Evolutionary conservation across 92 coral and sea anemone genomes (phyloP), one percentile per base, ranked within the genome.

Genomic region (Epizoanthus scotinus): DNA sequence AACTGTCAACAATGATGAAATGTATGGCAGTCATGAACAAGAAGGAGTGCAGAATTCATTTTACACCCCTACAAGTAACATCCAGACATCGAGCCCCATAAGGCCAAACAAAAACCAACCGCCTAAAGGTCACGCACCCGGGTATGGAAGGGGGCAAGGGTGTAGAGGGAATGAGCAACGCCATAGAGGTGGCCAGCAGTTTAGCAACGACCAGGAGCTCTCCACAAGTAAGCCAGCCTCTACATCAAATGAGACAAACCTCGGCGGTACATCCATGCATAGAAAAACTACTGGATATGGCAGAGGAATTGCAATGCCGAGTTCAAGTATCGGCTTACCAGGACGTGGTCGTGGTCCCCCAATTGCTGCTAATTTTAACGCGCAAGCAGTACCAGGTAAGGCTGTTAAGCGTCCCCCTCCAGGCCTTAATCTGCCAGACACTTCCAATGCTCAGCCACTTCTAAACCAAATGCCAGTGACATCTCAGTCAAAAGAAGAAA

Each of bases 321-420:
- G 20, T 8, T 20, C 79, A 29, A 55, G n/a, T 14, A 47, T 47
- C 52, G 52, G 10, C 52, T 47, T 15, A 47, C 52, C 15, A n/a
- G 80, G 80, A 14, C 80, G 80, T 36, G 80, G 80, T 74, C 80
- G 68, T 25, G 81, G 81, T 2, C 0, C 15, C 34, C 0, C 52
- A 47, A 47, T 75, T 59, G 81, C 81, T 59, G 81, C 67, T 58
- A 34, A 22, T 1, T 75, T 74, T 14, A 64, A 10, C 5, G 36
- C 36, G 9, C 12, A 17, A 21, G 20, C 56, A 10, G 2, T 21
- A 1, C 81, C 81, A 36, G 81, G 81, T 42, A n/a, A 12, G 42
- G 57, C 68, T 22, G 49, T 58, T 8, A 59, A 38, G 34, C 13
- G 14, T 13, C 64, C 49, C 26, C 65, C 79, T 28, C 79, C 66